These are phyloP conservation scores for Anomalospiza imberbis DNA, from an alignment of 2,797 vertebrate species.

Conservation along the genomic window DNA sequence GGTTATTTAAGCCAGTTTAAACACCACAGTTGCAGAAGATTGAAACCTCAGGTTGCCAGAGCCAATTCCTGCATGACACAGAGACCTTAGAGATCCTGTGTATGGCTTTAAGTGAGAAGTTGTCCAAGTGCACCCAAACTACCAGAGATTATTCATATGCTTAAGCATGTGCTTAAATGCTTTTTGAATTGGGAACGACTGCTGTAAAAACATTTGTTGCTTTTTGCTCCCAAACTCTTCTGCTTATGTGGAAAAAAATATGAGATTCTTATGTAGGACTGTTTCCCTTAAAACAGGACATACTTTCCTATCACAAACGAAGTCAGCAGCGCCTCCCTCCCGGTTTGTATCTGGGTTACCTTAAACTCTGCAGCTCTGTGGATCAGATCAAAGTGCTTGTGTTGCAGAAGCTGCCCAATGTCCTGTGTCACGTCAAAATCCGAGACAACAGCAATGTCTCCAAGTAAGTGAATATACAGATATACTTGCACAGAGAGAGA, in stretches of 20 bases:
- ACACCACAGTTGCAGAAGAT: background rate
- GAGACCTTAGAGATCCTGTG: background rate
- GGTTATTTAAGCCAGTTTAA: background rate
- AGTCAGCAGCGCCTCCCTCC: conserved; percentile 86
- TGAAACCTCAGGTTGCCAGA: background rate
- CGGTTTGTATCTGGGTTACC: conserved; percentile 91
- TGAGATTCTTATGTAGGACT: background rate
- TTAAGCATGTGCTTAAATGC: background rate
- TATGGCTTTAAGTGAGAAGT: background rate
- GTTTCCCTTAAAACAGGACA: conserved; percentile 79
- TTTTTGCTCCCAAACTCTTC: conserved; percentile 11
- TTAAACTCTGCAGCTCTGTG: conserved; percentile 97
- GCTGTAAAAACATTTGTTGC: conserved; percentile 2
- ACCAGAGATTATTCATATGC: background rate
- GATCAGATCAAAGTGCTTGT: conserved; percentile 97
- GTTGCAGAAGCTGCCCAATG: conserved; percentile 87
- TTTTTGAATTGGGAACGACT: background rate
- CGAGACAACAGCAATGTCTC: conserved; percentile 90
- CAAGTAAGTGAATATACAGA: conserved; percentile 69
- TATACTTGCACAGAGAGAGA: rapidly evolving
- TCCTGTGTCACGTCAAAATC: conserved; percentile 89
- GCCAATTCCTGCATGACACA: background rate
- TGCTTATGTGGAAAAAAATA: background rate
- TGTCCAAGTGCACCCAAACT: background rate
- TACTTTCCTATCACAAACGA: conserved; percentile 88